Evolutionary conservation across 2,888 invertebrate species (phyloP).

Genomic region (Trypoxylon attenuatum): DNA sequence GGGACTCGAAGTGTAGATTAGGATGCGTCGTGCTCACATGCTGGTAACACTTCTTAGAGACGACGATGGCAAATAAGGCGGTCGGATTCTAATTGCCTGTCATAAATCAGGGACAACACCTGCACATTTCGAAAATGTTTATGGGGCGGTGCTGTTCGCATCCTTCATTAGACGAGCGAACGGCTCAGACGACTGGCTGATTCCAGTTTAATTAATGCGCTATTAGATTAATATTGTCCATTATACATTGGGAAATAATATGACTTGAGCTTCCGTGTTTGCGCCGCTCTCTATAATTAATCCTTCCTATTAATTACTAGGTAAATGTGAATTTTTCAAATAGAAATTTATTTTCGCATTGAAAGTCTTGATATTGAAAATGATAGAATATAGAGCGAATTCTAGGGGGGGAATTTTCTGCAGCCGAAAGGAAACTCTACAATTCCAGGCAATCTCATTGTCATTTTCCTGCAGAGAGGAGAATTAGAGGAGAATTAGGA

Average conservation of each 20-base stretch:
- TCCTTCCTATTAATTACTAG: no score
- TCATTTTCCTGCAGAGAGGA: slow-evolving; percentile 46
- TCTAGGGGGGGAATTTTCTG: no score
- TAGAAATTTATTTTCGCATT: no score
- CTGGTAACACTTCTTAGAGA: slow-evolving; percentile 65
- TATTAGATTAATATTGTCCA: slow-evolving; percentile 41
- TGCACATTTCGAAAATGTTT: slow-evolving; percentile 71
- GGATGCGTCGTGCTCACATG: slow-evolving; percentile 71
- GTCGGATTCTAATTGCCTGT: slow-evolving; percentile 72
- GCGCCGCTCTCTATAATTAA: background rate
- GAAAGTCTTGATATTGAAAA: no score
- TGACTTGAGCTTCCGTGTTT: background rate
- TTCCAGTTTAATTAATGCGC: slow-evolving; percentile 63
- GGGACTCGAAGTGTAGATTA: slow-evolving; percentile 67
- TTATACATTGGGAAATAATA: slow-evolving; percentile 18
- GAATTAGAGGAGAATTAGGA: slow-evolving; percentile 55
- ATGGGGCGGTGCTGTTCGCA: slow-evolving; percentile 64
- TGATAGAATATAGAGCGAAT: no score
- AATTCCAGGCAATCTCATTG: slow-evolving; percentile 54
- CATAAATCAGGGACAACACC: slow-evolving; percentile 75
- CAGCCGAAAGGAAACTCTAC: slow-evolving; percentile 36
- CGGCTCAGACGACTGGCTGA: slow-evolving; percentile 57
- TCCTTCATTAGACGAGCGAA: slow-evolving; percentile 60
- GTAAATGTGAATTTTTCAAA: no score
- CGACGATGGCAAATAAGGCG: slow-evolving; percentile 70